Base-by-base conservation (phyloP, 2,888 invertebrate species). In the Theretra japonica region DNA sequence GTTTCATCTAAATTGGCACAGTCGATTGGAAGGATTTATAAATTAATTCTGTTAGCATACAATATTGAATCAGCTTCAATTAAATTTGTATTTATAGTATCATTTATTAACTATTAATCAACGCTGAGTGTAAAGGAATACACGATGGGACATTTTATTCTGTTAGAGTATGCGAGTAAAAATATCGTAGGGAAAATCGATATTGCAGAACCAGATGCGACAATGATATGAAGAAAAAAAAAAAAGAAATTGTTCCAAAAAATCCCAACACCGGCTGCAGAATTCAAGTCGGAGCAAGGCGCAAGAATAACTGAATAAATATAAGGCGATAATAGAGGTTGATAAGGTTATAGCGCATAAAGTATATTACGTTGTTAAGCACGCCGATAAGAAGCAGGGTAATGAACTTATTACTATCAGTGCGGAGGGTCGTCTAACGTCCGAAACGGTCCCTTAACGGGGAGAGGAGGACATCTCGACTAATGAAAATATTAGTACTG, bases 401-500 rank as follows among this genome's bases (percentile, higher is more conserved):
- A 65, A 65, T 41, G 62, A 65, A 65, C 33, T 62, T 41, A 65
- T 48, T 23, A 48, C 6, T 65, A 48, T 65, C 23, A 11, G 1
- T 17, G 65, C 17, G 23, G 23, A 65, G 65, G 23, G 65, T 25
- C 15, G 48, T 48, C 15, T 65, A 65, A 25, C 41, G 48, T 23
- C 65, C 65, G 23, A 21, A 65, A 65, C 48, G 65, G 41, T 65
- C 65, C 65, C 23, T 23, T 65, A 48, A 23, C 23, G 17, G 21
- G 41, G 17, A 62, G 21, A 21, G 21, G 11, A 21, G 41, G 62
- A 33, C 41, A 62, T 62, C 33, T 41, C 41, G 62, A 33, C 33
- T 70, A 60, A 70, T 60, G 48, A 70, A 65, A 65, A 41, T 65
- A 65, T 65, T 65, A 65, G 23, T 65, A 48, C 65, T 23, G 41